These are phyloP conservation scores for Drosophila maculinotata DNA, from an alignment of 2,888 invertebrate genomes.

Conservation along the genomic window DNA sequence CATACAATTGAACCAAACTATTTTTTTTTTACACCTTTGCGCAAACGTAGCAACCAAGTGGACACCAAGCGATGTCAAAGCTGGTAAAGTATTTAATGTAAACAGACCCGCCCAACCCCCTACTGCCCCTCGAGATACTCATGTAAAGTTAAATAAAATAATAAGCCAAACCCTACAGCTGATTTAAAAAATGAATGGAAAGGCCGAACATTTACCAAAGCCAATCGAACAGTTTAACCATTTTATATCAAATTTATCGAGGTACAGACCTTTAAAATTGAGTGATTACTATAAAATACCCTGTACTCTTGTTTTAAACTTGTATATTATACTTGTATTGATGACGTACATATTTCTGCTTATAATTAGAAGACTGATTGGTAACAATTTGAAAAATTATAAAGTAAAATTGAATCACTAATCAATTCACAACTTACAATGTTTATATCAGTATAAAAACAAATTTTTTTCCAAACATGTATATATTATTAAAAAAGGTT, in stretches of 20 bases:
- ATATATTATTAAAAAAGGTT: too few species aligned
- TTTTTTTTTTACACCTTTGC: conserved; percentile 45
- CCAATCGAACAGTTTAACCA: conserved; percentile 37
- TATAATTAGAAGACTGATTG: too few species aligned
- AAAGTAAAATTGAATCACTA: too few species aligned
- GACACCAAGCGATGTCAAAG: conserved; percentile 48
- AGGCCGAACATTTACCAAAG: conserved; percentile 31
- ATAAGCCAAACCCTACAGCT: conserved; percentile 37
- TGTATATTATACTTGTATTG: not conserved
- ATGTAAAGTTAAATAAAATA: conserved; percentile 44
- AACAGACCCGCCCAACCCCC: conserved; percentile 8
- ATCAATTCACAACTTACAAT: too few species aligned
- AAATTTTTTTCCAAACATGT: too few species aligned
- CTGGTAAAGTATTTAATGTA: conserved; percentile 63
- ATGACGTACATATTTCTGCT: too few species aligned
- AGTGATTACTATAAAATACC: not conserved
- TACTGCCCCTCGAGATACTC: not conserved
- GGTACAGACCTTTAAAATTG: not conserved
- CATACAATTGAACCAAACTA: conserved; percentile 33
- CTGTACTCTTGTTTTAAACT: not conserved
- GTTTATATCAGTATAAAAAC: too few species aligned
- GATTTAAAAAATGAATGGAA: conserved; percentile 45
- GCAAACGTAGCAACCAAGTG: conserved; percentile 61
- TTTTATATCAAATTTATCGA: conserved; percentile 46
- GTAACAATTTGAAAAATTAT: too few species aligned